Percentiles rank a stretch among this genome's conserved stretches.
phyloP scores from a whole-genome alignment of 2,888 invertebrate species.

The Axea sp. region DNA sequence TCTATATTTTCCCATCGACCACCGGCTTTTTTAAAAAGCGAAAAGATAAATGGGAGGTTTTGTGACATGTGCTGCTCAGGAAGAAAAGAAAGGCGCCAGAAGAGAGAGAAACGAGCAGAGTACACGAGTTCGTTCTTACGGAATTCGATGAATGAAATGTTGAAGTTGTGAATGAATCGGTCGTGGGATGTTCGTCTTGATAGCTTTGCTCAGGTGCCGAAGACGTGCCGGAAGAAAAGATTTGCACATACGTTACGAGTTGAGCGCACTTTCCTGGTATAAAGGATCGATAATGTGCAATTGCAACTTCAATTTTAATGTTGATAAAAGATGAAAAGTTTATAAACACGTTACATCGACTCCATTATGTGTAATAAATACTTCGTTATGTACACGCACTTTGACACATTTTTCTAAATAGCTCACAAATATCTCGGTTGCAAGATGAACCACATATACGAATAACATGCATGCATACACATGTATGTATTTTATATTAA shows the following conservation, averaged over 20 bases:
- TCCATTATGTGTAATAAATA: no score
- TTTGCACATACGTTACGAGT: constrained; percentile 17
- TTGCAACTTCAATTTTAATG: no score
- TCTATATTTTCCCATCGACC: constrained; percentile 11
- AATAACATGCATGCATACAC: no score
- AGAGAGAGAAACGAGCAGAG: constrained; percentile 11
- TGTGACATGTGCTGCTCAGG: constrained; percentile 24
- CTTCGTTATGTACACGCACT: no score
- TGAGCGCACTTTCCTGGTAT: constrained; percentile 25
- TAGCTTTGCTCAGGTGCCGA: constrained; percentile 24
- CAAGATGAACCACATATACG: no score
- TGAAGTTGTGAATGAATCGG: constrained; percentile 52
- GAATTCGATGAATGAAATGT: constrained; percentile 53
- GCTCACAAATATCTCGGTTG: no score
- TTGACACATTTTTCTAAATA: no score
- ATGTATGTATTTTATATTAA: no score
- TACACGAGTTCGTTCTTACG: constrained; percentile 30
- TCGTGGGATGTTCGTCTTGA: constrained; percentile 33
- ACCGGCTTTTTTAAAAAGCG: constrained; percentile 10
- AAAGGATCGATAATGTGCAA: no score
- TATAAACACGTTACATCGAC: no score
- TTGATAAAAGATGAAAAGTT: no score
- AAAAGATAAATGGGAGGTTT: constrained; percentile 38
- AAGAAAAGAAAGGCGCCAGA: constrained; percentile 27
- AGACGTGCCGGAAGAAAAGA: constrained; percentile 42